Base-by-base conservation (phyloP, 1,140 invertebrate species). In the Psilanteris sp. region DNA sequence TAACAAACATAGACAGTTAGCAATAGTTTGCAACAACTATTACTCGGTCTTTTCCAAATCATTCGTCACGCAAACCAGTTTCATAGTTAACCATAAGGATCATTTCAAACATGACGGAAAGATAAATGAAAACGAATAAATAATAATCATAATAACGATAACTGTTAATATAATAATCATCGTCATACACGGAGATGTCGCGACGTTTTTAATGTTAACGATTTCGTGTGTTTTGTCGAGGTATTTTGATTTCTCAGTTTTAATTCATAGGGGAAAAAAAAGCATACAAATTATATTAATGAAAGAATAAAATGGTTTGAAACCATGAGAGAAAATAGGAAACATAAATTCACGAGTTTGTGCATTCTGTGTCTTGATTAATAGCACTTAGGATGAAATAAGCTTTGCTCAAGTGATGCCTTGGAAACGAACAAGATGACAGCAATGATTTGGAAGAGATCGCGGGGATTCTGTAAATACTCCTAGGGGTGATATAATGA, bases 1-100 rank as follows among this genome's bases (percentile, higher is more conserved):
- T 83, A 87, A 85, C 81, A 85, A 84, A 85, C 79, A 84, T 80
- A 82, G 76, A 85, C 81, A 82, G 81, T 82, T 81, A 78, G 75
- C 46, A 71, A 72, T 75, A 66, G 71, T 76, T 77, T 67, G 73
- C 61, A 68, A 79, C 68, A 73, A 81, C 76, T 73, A 78, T 77
- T 67, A 74, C 66, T 78, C 77, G 81, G 59, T 79, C 72, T 61
- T 67, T 80, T 81, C 74, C 80, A 81, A 81, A 84, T 75, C 81
- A 79, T 78, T 75, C 15, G 62, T 14, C 52, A 20, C 4, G 9
- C 11, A 44, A 8, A 52, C 16, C 32, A 16, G 39, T 48, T 48
- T 46, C 31, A 48, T 46, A 61, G 41, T 48, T 48, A 16, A 32
- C 36, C 39, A 11, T 27, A 34, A 31, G 27, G n/a, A 14, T 57